These are phyloP conservation scores for Gallinago undulata DNA, from an alignment of 2,113 vertebrate genomes.

Conservation along the genomic window DNA sequence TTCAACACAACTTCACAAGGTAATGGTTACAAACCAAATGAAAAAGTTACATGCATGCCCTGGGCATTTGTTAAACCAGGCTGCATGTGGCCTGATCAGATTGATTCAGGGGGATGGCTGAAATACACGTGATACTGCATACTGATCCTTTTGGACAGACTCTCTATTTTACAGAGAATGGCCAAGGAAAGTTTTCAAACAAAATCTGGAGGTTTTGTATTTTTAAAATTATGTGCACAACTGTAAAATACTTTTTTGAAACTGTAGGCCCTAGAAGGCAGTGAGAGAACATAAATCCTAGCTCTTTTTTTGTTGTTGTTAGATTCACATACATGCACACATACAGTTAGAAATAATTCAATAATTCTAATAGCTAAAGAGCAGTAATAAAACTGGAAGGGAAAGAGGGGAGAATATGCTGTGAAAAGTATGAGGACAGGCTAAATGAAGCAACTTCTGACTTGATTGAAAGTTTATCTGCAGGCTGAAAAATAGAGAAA, in stretches of 20 bases:
- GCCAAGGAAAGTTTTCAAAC: not conserved
- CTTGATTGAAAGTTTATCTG: not conserved
- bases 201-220: not conserved
- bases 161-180: not conserved
- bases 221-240: not conserved
- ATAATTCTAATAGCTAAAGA: not conserved
- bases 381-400: not conserved
- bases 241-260: not conserved
- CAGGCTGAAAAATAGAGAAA: not conserved
- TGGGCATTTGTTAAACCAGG: not conserved
- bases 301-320: not conserved
- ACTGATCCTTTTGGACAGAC: not conserved
- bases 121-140: not conserved
- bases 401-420: not conserved
- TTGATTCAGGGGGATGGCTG: fast-evolving
- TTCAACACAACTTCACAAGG: not conserved
- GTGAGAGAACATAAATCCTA: not conserved
- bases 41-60: not conserved
- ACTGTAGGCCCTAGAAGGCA: not conserved
- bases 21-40: not conserved
- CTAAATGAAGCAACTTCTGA: not conserved
- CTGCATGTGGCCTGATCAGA: not conserved
- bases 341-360: not conserved
- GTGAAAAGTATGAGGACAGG: not conserved
- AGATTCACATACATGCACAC: not conserved